Percentiles rank a stretch among this genome's conserved stretches.
phyloP scores from a whole-genome alignment of 2,113 vertebrate genomes.

The Accipiter virgatus region DNA sequence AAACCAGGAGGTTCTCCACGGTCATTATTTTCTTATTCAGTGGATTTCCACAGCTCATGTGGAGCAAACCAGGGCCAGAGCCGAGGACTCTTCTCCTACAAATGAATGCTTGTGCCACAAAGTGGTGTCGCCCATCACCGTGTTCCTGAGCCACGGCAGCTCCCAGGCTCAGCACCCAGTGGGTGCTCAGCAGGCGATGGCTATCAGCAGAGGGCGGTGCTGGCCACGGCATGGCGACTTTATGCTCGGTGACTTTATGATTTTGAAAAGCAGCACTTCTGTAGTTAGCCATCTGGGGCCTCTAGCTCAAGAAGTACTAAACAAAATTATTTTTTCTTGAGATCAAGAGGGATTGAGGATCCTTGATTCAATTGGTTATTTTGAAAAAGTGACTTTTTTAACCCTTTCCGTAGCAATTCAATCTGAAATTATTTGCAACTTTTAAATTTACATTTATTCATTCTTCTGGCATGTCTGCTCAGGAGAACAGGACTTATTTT shows the following conservation, averaged over 20 bases:
- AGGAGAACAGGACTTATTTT: fast-evolving
- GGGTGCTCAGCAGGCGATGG: fast-evolving
- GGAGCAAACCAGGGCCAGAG: background rate
- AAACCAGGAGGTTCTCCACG: fast-evolving
- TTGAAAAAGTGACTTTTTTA: background rate
- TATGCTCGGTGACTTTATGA: fast-evolving
- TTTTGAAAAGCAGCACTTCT: background rate
- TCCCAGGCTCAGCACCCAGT: fast-evolving
- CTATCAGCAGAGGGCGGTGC: constrained; percentile 5
- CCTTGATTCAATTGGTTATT: background rate
- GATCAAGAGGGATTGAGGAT: background rate
- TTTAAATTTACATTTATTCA: fast-evolving
- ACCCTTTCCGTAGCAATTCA: background rate
- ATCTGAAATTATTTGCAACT: background rate
- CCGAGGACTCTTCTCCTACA: fast-evolving
- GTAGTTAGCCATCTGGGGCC: background rate
- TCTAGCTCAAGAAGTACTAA: background rate
- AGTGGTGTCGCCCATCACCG: fast-evolving
- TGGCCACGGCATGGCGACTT: background rate
- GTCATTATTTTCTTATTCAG: fast-evolving
- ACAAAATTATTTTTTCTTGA: background rate
- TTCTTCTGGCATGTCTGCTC: background rate
- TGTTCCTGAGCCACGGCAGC: fast-evolving
- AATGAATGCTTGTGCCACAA: fast-evolving
- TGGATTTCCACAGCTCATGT: fast-evolving